Conservation (phyloP, 2,888 invertebrate genomes). For the Platycheirus albimanus region DNA sequence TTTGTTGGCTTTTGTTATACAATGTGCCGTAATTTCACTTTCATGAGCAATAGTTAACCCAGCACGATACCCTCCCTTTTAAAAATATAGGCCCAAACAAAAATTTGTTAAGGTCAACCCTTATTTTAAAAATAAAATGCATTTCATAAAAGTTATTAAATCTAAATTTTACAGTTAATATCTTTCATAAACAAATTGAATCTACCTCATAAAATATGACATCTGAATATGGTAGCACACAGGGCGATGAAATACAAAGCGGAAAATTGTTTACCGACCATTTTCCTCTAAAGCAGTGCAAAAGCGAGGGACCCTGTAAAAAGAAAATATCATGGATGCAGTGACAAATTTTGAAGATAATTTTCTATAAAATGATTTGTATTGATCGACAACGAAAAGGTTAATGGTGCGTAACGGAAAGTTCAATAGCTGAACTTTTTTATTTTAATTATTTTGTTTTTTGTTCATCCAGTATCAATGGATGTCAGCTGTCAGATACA, state of each 20-base stretch:
- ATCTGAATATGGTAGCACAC: conserved; percentile 80
- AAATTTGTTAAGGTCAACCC: no score
- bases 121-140: no score
- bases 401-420: no score
- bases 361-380: no score
- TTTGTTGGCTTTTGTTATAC: conserved; percentile 84
- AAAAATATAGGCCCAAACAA: background rate
- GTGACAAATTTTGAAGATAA: no score
- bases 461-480: no score
- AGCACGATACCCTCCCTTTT: conserved; percentile 88
- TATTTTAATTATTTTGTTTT: no score
- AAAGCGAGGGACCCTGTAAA: conserved; percentile 87
- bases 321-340: no score
- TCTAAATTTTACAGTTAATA: background rate
- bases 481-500: no score
- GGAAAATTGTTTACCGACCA: conserved; percentile 91
- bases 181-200: no score
- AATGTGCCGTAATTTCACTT: conserved; percentile 89
- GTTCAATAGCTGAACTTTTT: no score
- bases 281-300: conserved; percentile 91
- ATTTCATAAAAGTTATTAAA: background rate
- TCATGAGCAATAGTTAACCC: conserved; percentile 92
- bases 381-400: no score
- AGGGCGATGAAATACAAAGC: conserved; percentile 87
- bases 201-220: conserved; percentile 81